phyloP scores from a whole-genome alignment of 2,797 vertebrate genomes.

The Adelosebastes latens region DNA sequence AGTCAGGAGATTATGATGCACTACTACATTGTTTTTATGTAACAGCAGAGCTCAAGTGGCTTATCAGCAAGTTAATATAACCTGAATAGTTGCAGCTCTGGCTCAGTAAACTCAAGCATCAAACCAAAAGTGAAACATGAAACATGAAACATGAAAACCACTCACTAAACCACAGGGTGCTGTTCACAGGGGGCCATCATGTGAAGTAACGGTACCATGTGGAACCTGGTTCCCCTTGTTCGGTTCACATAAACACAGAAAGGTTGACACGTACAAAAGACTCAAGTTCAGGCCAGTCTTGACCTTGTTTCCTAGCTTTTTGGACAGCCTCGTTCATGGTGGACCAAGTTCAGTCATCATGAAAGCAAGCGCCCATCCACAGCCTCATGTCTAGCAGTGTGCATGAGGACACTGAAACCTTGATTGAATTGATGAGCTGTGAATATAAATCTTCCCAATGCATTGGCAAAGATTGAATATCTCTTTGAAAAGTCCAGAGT shows the following conservation, averaged over 20 bases:
- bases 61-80: constrained; percentile 34
- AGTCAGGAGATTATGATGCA: not conserved
- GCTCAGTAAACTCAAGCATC: not conserved
- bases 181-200: not conserved
- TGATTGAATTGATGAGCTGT: too few species aligned
- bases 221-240: not conserved
- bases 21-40: not conserved
- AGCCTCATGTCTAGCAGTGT: not conserved
- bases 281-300: not conserved
- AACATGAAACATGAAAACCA: not conserved
- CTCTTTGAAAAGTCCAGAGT: too few species aligned
- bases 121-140: constrained; percentile 20
- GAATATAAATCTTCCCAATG: not conserved
- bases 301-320: not conserved
- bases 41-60: constrained; percentile 10
- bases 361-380: not conserved
- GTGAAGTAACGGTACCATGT: constrained; percentile 1
- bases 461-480: not conserved
- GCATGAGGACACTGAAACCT: not conserved
- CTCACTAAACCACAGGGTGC: not conserved
- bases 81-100: not conserved
- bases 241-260: not conserved
- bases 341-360: not conserved
- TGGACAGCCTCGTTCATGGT: not conserved
- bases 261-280: not conserved